These are phyloP conservation scores for Hyles vespertilio DNA, from an alignment of 1,140 invertebrate genomes.

Conservation along the genomic window DNA sequence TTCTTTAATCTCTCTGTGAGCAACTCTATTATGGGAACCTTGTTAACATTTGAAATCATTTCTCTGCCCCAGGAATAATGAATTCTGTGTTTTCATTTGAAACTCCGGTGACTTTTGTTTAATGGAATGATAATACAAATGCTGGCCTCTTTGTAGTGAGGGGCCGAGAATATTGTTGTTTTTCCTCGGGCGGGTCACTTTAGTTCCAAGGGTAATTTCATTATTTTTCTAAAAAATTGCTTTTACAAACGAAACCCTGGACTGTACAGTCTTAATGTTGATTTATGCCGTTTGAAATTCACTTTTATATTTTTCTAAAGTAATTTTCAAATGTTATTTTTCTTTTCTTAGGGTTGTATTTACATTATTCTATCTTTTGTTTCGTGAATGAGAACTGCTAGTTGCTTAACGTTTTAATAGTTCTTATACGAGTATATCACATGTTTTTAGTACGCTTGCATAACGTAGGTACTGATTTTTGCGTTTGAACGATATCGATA, in stretches of 20 bases:
- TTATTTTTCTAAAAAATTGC: constrained; percentile 56
- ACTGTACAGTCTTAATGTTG: constrained; percentile 43
- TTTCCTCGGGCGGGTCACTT: constrained; percentile 64
- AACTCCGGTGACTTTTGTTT: constrained; percentile 73
- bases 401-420: no score
- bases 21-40: constrained; percentile 71
- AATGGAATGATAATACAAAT: constrained; percentile 75
- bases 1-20: constrained; percentile 72
- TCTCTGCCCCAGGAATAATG: constrained; percentile 68
- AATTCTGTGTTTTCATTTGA: constrained; percentile 71
- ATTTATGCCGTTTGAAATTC: constrained; percentile 34
- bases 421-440: no score
- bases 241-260: constrained; percentile 46
- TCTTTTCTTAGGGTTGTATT: no score
- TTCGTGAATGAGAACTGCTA: no score
- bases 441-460: no score
- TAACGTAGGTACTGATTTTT: no score
- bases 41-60: constrained; percentile 74
- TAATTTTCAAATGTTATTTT: constrained; percentile 26
- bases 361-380: no score
- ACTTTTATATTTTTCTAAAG: constrained; percentile 24
- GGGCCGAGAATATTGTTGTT: constrained; percentile 62
- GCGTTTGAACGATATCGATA: no score
- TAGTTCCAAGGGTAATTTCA: constrained; percentile 67
- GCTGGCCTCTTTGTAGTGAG: constrained; percentile 68